Base-by-base conservation (phyloP, 2,888 invertebrate species). In the Scelioninae gen. 1 region DNA sequence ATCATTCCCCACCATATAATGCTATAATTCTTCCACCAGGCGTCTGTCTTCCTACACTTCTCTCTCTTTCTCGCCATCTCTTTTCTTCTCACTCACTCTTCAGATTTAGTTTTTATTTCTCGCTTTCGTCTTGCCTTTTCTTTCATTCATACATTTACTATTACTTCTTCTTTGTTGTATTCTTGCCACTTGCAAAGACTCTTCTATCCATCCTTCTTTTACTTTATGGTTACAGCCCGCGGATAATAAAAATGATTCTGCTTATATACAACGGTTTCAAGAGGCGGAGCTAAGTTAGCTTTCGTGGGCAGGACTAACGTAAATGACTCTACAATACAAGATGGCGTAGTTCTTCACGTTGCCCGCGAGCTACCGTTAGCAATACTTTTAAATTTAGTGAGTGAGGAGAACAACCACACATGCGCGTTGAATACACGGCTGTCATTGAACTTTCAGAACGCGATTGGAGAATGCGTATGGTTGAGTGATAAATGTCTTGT, bases 301-400 rank as follows among this genome's bases (percentile, higher is more conserved):
- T 91, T 93, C 92, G 93, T 93, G 93, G 93, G 93, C 93, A 92
- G 93, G 93, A 92, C 93, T 92, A 92, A 91, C 91, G 91, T 90
- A 92, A 92, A 93, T 93, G 93, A 93, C 93, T 93, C 93, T 92
- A 92, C 90, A 89, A 91, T 91, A 92, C 93, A 93, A 93, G 93
- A 93, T 93, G 93, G 93, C 93, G 93, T 90, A 89, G 86, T 81
- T 84, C 86, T 82, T 77, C 79, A 78, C 82, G 77, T 83, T 86
- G 87, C 88, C 88, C 87, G 87, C 87, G 87, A 89, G 88, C 86
- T 88, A 87, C 88, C 88, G 72, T 72, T 79, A 65, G 79, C 66
- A 55, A 72, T 74, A 74, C 79, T 79, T 89, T 91, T 91, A 91
- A 91, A 91, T 91, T 91, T 91, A 91, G 91, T 90, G 89, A 65